Evolutionary conservation across 2,888 invertebrate genomes (phyloP).

Genomic region (Rhamphomyia laevipes): DNA sequence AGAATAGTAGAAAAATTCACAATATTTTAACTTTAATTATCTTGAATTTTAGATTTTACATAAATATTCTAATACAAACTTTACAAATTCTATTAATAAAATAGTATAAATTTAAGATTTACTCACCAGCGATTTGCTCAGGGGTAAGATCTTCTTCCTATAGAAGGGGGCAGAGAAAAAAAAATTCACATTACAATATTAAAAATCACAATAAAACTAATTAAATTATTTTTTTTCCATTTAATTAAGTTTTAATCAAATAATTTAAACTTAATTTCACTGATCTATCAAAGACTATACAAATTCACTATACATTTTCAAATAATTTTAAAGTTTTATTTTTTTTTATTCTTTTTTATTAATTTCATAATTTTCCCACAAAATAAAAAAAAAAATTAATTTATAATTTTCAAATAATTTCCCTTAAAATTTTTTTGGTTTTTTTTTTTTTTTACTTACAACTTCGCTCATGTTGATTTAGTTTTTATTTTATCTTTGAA

Average conservation of each 20-base stretch:
- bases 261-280: neutral
- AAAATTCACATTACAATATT: neutral
- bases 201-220: neutral
- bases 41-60: no score
- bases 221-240: neutral
- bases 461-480: neutral
- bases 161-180: slow-evolving; percentile 2
- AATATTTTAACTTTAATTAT: no score
- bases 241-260: neutral
- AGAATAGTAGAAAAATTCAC: no score
- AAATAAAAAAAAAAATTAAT: neutral
- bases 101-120: neutral
- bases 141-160: slow-evolving; percentile 84
- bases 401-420: neutral
- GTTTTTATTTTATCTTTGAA: neutral
- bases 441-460: neutral
- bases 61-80: no score
- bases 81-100: neutral
- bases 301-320: neutral
- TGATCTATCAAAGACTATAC: no score
- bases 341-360: no score
- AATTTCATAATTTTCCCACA: neutral
- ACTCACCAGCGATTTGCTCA: slow-evolving; percentile 83
- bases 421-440: neutral
- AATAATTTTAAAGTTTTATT: neutral